These are phyloP conservation scores for Porites divaricata DNA, from an alignment of 92 coral and sea anemone genomes.

Conservation along the genomic window DNA sequence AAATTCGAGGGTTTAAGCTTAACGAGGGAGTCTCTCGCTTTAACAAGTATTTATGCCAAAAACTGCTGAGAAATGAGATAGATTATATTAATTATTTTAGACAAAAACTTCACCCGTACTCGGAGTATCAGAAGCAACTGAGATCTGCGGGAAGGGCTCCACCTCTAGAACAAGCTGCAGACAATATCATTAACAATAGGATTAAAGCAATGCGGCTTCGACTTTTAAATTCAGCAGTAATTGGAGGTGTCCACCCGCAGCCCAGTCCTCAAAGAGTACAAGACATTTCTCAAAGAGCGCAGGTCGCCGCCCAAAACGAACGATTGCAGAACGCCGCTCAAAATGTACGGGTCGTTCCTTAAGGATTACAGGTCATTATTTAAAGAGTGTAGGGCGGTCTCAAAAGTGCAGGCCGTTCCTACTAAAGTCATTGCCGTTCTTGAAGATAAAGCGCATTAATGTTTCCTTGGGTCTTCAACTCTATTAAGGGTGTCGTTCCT, in stretches of 20 bases:
- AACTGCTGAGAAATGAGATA: conserved; percentile 89
- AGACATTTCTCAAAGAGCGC: neutral
- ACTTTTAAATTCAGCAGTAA: neutral
- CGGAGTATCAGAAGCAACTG: conserved; percentile 77
- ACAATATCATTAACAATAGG: conserved; percentile 17
- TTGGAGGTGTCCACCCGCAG: neutral
- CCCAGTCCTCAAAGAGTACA: neutral
- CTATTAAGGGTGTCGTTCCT: neutral
- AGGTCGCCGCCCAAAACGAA: neutral
- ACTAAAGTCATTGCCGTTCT: neutral
- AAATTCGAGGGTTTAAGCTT: conserved; percentile 70
- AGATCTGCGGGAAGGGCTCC: conserved; percentile 25
- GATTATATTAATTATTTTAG: conserved; percentile 90
- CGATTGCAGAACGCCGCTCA: neutral
- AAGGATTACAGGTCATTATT: neutral
- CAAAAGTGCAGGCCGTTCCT: neutral
- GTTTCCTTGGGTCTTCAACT: no score
- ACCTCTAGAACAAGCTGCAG: neutral
- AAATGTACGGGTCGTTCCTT: neutral
- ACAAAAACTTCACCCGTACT: conserved; percentile 70
- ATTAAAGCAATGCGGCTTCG: conserved; percentile 2
- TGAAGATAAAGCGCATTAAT: no score
- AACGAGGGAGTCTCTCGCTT: conserved; percentile 72
- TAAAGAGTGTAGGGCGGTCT: neutral
- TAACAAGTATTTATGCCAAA: conserved; percentile 88